Conservation (phyloP, 1,140 invertebrate species). For the Pissodes strobi region DNA sequence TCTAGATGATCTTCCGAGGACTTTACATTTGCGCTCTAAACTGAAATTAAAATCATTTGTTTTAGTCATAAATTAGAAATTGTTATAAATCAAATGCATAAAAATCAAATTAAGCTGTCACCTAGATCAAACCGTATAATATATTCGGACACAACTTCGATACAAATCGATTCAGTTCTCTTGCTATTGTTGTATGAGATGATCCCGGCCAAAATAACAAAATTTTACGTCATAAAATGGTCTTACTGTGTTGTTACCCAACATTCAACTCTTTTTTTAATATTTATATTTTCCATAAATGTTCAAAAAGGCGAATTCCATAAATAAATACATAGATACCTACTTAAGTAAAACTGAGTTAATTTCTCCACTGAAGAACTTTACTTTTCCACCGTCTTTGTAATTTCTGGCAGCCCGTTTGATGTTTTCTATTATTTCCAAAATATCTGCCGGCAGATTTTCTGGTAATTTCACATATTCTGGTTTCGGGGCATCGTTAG, state of each 20-base stretch:
- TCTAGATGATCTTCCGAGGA: slow-evolving; percentile 57
- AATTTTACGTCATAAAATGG: too few relatives aligned
- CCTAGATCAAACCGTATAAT: too few relatives aligned
- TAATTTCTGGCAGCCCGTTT: slow-evolving; percentile 63
- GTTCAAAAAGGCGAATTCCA: too few relatives aligned
- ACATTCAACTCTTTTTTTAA: too few relatives aligned
- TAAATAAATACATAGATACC: slow-evolving; percentile 26
- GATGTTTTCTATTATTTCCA: slow-evolving; percentile 62
- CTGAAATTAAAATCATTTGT: slow-evolving; percentile 54
- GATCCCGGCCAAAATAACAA: too few relatives aligned
- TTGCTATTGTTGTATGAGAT: too few relatives aligned
- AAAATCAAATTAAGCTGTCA: not conserved
- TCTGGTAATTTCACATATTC: slow-evolving; percentile 62
- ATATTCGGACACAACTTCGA: too few relatives aligned
- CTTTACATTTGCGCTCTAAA: slow-evolving; percentile 62
- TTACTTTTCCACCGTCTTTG: slow-evolving; percentile 58
- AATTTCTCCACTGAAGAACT: slow-evolving; percentile 67
- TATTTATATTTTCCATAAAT: too few relatives aligned
- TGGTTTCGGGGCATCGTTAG: not conserved
- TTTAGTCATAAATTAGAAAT: too few relatives aligned
- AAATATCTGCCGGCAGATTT: slow-evolving; percentile 62
- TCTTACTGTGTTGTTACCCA: too few relatives aligned
- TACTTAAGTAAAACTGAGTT: slow-evolving; percentile 67
- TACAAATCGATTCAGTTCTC: too few relatives aligned
- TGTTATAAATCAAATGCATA: not conserved